phyloP scores from a whole-genome alignment of 2,797 vertebrate species.

The Calcarius lapponicus region DNA sequence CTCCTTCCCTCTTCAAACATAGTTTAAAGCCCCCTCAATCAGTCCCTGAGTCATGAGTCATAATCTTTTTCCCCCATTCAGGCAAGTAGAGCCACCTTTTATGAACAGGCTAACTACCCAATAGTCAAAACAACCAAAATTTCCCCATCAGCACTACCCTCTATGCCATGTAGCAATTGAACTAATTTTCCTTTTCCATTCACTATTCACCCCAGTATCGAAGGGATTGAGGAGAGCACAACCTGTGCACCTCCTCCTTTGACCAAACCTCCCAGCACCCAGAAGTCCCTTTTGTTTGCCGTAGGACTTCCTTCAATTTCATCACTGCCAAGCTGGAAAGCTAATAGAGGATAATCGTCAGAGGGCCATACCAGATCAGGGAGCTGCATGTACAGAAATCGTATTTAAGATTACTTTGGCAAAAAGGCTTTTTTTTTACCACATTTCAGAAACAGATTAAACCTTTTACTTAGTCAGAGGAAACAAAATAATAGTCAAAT shows the following conservation, averaged over 20 bases:
- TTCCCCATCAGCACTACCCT: neutral
- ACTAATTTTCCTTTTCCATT: neutral
- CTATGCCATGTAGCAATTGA: neutral
- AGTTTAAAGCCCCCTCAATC: neutral
- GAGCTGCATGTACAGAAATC: accelerated
- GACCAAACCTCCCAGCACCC: neutral
- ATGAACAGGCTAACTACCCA: accelerated
- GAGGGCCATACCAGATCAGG: neutral
- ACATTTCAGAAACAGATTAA: neutral
- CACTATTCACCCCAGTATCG: neutral
- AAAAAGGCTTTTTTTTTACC: neutral
- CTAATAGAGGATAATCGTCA: neutral
- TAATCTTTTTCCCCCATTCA: neutral
- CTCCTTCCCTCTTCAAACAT: neutral
- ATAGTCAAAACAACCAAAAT: neutral
- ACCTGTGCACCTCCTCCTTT: neutral
- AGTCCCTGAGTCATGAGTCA: neutral
- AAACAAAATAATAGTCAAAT: neutral
- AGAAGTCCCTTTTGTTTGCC: neutral
- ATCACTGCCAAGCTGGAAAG: neutral
- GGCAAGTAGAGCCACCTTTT: neutral
- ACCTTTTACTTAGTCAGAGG: neutral
- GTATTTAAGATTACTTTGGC: neutral
- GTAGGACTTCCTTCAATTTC: neutral
- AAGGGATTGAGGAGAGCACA: neutral